These are phyloP conservation scores for Gasteruption jaculator DNA, from an alignment of 2,888 invertebrate genomes.

Conservation along the genomic window DNA sequence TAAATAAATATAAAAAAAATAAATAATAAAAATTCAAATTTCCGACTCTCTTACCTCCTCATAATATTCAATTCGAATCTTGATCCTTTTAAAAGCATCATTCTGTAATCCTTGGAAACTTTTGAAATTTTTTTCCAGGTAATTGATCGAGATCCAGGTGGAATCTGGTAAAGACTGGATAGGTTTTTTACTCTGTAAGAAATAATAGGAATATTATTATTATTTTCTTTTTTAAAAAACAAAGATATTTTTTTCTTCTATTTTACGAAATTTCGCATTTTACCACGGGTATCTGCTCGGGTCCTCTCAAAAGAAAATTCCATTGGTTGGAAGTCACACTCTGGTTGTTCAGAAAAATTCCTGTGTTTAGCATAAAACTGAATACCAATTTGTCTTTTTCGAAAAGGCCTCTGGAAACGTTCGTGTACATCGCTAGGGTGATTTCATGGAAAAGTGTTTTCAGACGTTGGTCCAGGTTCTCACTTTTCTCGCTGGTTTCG, in stretches of 20 bases:
- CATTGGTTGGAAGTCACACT: slow-evolving; percentile 63
- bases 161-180: too few species aligned
- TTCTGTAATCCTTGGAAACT: slow-evolving; percentile 55
- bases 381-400: slow-evolving; percentile 88
- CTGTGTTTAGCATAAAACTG: slow-evolving; percentile 76
- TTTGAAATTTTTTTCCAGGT: slow-evolving; percentile 59
- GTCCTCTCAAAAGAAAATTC: slow-evolving; percentile 75
- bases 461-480: slow-evolving; percentile 65
- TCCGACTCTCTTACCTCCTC: slow-evolving; percentile 52
- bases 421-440: slow-evolving; percentile 76
- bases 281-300: slow-evolving; percentile 58
- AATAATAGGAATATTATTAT: slow-evolving; percentile 34
- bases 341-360: slow-evolving; percentile 66
- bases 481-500: slow-evolving; percentile 66
- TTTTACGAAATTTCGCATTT: slow-evolving; percentile 22
- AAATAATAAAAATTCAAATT: background rate
- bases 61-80: slow-evolving; percentile 60
- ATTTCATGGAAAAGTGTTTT: slow-evolving; percentile 71
- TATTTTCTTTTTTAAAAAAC: slow-evolving; percentile 8
- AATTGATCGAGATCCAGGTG: slow-evolving; percentile 68
- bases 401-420: slow-evolving; percentile 85
- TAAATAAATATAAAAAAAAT: slow-evolving; percentile 6
- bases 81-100: slow-evolving; percentile 58
- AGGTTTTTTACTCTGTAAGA: slow-evolving; percentile 58
- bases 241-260: slow-evolving; percentile 11